A percentile compares a stretch with the other conserved stretches of the same genome.
phyloP scores from a whole-genome alignment of 2,797 vertebrate genomes.

The Apogon talboti region DNA sequence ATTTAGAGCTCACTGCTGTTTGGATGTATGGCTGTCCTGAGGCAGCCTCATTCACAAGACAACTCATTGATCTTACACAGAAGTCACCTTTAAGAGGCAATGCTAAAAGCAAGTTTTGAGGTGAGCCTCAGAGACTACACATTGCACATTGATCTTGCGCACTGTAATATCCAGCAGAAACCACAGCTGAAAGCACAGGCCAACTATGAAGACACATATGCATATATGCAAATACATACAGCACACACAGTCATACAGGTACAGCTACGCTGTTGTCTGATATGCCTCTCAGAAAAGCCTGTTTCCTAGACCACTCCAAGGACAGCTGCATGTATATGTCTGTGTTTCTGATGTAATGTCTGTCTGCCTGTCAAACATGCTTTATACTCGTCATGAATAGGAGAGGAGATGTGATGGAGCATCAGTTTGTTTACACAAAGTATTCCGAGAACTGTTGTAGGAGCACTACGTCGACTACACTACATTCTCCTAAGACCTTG shows the following conservation, averaged over 20 bases:
- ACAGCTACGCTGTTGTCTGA: not conserved
- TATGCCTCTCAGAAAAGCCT: slow-evolving; percentile 14
- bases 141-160: not conserved
- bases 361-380: not conserved
- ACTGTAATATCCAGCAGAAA: not conserved
- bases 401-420: slow-evolving; percentile 34
- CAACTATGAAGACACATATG: not conserved
- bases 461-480: slow-evolving; percentile 32
- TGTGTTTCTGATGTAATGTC: slow-evolving; percentile 5
- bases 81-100: slow-evolving; percentile 69
- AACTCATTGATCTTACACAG: slow-evolving; percentile 69
- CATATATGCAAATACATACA: slow-evolving; percentile 17
- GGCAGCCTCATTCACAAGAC: slow-evolving; percentile 65
- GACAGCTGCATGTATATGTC: slow-evolving; percentile 31
- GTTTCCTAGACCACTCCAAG: slow-evolving; percentile 32
- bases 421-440: slow-evolving; percentile 52
- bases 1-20: slow-evolving; percentile 71
- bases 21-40: slow-evolving; percentile 70
- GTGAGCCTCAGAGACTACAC: slow-evolving; percentile 14
- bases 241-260: slow-evolving; percentile 5
- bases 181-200: not conserved
- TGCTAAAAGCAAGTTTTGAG: slow-evolving; percentile 42
- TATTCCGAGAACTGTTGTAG: slow-evolving; percentile 46
- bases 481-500: slow-evolving; percentile 13
- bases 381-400: slow-evolving; percentile 54